phyloP scores from a whole-genome alignment of 1,140 invertebrate species.

The Drosophila neocordata region DNA sequence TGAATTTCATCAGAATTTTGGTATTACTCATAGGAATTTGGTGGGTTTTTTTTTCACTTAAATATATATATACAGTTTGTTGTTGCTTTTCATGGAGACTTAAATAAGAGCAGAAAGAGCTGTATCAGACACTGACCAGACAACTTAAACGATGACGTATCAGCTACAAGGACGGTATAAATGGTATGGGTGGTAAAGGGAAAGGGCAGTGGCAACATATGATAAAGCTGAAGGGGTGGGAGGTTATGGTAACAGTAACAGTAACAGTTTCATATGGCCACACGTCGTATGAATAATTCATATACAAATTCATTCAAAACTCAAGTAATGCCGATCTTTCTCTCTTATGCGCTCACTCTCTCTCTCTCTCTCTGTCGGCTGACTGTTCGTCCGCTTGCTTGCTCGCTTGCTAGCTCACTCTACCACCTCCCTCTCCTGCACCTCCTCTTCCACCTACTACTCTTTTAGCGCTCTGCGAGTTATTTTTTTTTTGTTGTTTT shows the following conservation, averaged over 20 bases:
- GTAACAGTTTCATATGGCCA: too few relatives aligned
- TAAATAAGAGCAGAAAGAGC: slow-evolving; percentile 25
- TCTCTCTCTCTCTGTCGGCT: neutral
- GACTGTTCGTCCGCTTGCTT: too few relatives aligned
- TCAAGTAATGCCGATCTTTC: neutral
- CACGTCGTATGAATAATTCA: slow-evolving; percentile 64
- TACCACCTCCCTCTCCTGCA: too few relatives aligned
- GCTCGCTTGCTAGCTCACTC: too few relatives aligned
- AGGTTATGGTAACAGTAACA: too few relatives aligned
- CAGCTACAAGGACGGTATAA: slow-evolving; percentile 1
- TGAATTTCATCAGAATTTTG: slow-evolving; percentile 77
- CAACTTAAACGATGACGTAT: slow-evolving; percentile 46
- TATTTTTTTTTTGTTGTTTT: neutral
- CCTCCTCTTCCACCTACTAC: too few relatives aligned
- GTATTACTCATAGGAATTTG: slow-evolving; percentile 72
- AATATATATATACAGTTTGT: neutral
- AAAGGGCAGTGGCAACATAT: too few relatives aligned
- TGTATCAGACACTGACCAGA: slow-evolving; percentile 32
- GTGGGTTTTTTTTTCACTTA: slow-evolving; percentile 46
- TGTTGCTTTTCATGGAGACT: slow-evolving; percentile 16
- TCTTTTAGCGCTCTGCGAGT: neutral
- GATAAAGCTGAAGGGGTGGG: too few relatives aligned
- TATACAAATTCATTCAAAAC: slow-evolving; percentile 53
- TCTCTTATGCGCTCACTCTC: neutral
- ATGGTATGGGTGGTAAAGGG: too few relatives aligned